A percentile compares a stretch with the other conserved stretches of the same genome.
Evolutionary conservation across 2,888 invertebrate species (phyloP).

Genomic region (Aproaerema taeniolella): DNA sequence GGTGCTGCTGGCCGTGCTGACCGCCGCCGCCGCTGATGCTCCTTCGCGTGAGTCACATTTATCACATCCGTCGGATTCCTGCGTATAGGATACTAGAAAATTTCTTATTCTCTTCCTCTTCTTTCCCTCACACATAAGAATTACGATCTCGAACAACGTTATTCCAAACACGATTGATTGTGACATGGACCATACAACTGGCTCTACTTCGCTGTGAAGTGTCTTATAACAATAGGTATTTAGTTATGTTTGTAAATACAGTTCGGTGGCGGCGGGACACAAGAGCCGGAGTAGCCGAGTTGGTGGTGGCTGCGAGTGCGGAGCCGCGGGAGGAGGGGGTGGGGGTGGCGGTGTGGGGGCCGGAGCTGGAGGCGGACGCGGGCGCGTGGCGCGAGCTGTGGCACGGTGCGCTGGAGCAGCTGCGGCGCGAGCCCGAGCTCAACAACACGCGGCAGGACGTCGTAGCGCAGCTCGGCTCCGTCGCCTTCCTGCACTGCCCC

Average conservation of each 20-base stretch:
- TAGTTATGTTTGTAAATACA: too few species aligned
- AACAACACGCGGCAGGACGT: conserved; percentile 87
- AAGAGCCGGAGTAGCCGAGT: conserved; percentile 23
- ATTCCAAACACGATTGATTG: too few species aligned
- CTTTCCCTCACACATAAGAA: too few species aligned
- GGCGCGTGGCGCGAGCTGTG: conserved; percentile 81
- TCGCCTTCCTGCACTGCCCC: conserved; percentile 88
- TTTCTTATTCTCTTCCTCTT: too few species aligned
- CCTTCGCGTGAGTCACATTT: conserved; percentile 15
- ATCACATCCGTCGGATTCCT: background rate
- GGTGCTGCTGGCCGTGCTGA: conserved; percentile 29
- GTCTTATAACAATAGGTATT: too few species aligned
- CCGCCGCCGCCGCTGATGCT: conserved; percentile 24
- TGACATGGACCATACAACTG: too few species aligned
- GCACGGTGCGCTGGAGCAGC: conserved; percentile 68
- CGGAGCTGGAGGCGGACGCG: conserved; percentile 40
- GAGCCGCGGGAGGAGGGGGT: conserved; percentile 10
- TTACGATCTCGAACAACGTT: too few species aligned
- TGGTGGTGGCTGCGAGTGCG: conserved; percentile 13
- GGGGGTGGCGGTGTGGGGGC: conserved; percentile 29
- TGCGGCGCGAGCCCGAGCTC: conserved; percentile 70
- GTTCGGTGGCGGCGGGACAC: too few species aligned
- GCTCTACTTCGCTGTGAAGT: too few species aligned
- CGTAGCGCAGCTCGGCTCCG: conserved; percentile 86
- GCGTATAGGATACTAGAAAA: too few species aligned